Evolutionary conservation across 53 echinoderm and acorn worm species (phyloP).

Genomic region (Paelopatides confundens): DNA sequence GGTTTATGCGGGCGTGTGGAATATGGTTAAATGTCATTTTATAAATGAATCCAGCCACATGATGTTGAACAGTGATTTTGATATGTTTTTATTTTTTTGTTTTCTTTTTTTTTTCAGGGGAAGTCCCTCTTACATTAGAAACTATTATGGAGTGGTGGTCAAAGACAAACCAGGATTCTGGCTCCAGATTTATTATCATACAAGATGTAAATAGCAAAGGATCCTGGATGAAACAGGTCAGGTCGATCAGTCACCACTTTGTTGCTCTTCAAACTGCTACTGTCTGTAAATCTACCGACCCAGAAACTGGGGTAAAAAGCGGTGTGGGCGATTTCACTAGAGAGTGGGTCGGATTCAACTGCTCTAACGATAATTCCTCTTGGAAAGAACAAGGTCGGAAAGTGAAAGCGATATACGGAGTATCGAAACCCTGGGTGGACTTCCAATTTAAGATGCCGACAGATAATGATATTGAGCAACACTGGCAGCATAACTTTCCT

Average conservation of each 20-base stretch:
- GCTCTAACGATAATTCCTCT: constrained; percentile 63
- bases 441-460: constrained; percentile 93
- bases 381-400: constrained; percentile 88
- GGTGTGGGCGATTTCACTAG: constrained; percentile 92
- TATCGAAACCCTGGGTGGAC: constrained; percentile 86
- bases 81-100: no score
- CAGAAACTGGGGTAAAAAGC: constrained; percentile 72
- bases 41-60: no score
- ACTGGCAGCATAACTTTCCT: constrained; percentile 96
- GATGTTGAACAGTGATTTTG: no score
- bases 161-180: constrained; percentile 70
- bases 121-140: constrained; percentile 74
- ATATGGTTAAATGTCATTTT: no score
- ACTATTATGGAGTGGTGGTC: constrained; percentile 84
- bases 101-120: background rate
- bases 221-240: constrained; percentile 81
- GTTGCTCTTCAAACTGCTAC: constrained; percentile 85
- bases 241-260: constrained; percentile 62
- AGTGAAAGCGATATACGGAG: constrained; percentile 75
- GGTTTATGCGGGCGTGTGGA: no score
- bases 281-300: constrained; percentile 81
- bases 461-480: constrained; percentile 85
- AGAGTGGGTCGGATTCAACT: constrained; percentile 96
- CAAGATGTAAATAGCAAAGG: constrained; percentile 64
- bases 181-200: constrained; percentile 80